Conservation (phyloP, 2,888 invertebrate species). For the Asteroscopus sphinx region DNA sequence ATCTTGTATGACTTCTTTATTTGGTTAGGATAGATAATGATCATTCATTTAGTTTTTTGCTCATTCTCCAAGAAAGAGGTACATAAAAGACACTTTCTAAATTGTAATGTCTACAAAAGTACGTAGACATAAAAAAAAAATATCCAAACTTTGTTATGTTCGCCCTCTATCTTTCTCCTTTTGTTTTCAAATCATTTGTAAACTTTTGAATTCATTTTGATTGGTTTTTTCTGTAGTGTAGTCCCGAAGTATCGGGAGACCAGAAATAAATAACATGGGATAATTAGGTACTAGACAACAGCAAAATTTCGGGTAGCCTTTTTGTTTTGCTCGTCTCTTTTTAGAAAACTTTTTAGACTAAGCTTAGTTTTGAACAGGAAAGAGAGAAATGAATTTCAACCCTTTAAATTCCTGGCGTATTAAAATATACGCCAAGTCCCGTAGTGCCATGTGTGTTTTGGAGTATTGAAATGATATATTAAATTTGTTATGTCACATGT, state of each 20-base stretch:
- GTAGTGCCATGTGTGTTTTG: neutral
- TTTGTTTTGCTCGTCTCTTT: neutral
- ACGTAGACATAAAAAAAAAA: slow-evolving; percentile 15
- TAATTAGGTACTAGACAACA: slow-evolving; percentile 7
- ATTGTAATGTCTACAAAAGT: slow-evolving; percentile 3
- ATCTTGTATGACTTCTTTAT: no score
- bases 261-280: slow-evolving; percentile 11
- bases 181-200: slow-evolving; percentile 24
- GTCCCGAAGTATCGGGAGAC: neutral
- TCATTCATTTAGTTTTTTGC: no score
- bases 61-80: neutral
- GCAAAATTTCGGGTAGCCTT: neutral
- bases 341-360: slow-evolving; percentile 1
- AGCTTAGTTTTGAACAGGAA: neutral
- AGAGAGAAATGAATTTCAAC: neutral
- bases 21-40: no score
- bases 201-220: slow-evolving; percentile 35
- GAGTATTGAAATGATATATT: neutral
- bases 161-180: slow-evolving; percentile 16
- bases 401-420: no score
- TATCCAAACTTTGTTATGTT: slow-evolving; percentile 17
- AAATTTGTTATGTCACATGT: neutral
- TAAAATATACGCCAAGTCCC: no score
- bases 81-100: neutral
- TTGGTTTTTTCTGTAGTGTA: slow-evolving; percentile 19